Evolutionary conservation across 92 coral and sea anemone species (phyloP), one percentile per base, ranked within the genome.

Genomic region (Porites divaricata): DNA sequence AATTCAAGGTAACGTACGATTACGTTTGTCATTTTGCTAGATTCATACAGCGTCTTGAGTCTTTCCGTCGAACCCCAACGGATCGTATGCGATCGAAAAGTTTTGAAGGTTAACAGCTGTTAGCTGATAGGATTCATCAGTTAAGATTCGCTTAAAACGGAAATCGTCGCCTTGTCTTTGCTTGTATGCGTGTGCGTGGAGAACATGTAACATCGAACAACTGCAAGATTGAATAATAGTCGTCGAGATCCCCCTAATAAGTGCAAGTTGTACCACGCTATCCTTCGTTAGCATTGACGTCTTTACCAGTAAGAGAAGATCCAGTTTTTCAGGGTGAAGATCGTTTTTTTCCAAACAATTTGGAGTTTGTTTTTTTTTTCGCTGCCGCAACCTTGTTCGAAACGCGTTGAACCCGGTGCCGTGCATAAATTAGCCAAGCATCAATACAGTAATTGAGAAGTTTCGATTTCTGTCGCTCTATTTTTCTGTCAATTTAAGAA

Each of bases 381-480:
- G 45, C 61, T 71, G 78, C 61, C 78, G 78, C 76, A 81, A 51
- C 64, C 20, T 72, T 63, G 73, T 72, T 56, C 79, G 48, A 50
- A 54, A 45, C 86, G 45, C 72, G 26, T 66, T 2, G 61, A 35
- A 66, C 62, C 68, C 62, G 58, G 66, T 82, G 71, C 64, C 86
- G 78, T 82, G 86, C 76, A 82, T 82, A 71, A 61, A 82, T 72
- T 82, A 82, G 13, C 56, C 51, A 14, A 52, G 26, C 85, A 81
- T 81, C 85, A 72, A 72, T 81, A 50, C 64, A 72, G 62, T 82
- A 82, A 82, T 82, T 73, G 70, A 21, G 69, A 63, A 48, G 70
- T 82, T 71, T 82, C 79, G 51, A 58, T 53, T 22, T 72, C 45
- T 71, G 78, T 49, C 63, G 23, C 78, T 62, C 49, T 49, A 25